Conservation (phyloP, 1,140 invertebrate species). For the Melanaphis sacchari region DNA sequence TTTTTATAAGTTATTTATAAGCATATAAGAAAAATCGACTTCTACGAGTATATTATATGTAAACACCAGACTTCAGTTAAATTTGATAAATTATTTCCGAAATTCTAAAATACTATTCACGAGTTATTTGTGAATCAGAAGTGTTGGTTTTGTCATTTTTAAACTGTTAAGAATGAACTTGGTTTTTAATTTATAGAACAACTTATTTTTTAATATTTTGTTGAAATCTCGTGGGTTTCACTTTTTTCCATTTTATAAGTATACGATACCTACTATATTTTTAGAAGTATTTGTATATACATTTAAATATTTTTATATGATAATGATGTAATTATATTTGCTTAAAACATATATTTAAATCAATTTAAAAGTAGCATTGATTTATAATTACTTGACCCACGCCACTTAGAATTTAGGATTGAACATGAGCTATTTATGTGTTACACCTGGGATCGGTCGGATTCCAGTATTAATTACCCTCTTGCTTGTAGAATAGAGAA, state of each 20-base stretch:
- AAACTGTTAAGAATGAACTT: background rate
- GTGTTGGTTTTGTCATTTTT: background rate
- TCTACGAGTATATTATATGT: background rate
- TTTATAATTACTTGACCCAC: constrained; percentile 20
- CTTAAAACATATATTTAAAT: background rate
- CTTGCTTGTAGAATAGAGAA: background rate
- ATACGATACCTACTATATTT: too few species aligned
- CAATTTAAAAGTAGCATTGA: background rate
- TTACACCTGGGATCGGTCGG: background rate
- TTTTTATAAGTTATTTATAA: background rate
- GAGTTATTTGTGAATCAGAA: background rate
- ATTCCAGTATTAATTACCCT: constrained; percentile 23
- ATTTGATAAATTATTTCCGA: background rate
- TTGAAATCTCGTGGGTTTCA: background rate
- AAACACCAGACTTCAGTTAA: background rate
- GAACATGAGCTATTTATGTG: constrained; percentile 33
- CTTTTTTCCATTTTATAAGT: background rate
- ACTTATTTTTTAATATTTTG: background rate
- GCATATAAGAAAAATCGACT: background rate
- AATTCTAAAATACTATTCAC: background rate
- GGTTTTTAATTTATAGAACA: background rate
- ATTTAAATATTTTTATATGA: background rate
- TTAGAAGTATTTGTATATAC: background rate
- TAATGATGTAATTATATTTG: background rate
- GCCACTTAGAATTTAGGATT: background rate